phyloP scores from a whole-genome alignment of 2,888 invertebrate genomes.

The Malthinus seriepunctatus region DNA sequence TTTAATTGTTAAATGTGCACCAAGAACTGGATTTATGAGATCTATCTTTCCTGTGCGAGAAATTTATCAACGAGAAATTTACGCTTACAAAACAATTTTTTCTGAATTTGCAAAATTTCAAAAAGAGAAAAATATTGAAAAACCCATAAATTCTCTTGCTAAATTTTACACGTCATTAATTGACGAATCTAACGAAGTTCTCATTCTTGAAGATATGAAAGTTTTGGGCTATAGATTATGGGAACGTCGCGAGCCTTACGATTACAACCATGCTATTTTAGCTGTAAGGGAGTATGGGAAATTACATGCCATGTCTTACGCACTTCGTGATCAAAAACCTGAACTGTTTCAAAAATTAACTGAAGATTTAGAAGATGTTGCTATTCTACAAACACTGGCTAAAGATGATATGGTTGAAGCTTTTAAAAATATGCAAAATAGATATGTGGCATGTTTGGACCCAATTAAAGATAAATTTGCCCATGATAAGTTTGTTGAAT shows the following conservation, averaged over 20 bases:
- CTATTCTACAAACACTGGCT: no score
- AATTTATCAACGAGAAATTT: slow-evolving; percentile 39
- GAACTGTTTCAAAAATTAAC: slow-evolving; percentile 31
- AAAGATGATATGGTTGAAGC: no score
- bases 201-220: slow-evolving; percentile 39
- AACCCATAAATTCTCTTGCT: slow-evolving; percentile 28
- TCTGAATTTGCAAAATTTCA: slow-evolving; percentile 35
- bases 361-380: slow-evolving; percentile 7
- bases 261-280: slow-evolving; percentile 37
- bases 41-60: slow-evolving; percentile 32
- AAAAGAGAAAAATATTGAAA: slow-evolving; percentile 27
- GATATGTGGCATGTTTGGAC: neutral
- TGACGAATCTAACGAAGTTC: slow-evolving; percentile 30
- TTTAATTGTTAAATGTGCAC: slow-evolving; percentile 42
- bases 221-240: slow-evolving; percentile 21
- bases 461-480: neutral
- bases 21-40: slow-evolving; percentile 32
- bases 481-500: neutral
- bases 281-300: slow-evolving; percentile 39
- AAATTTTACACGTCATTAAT: slow-evolving; percentile 21
- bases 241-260: slow-evolving; percentile 29
- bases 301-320: slow-evolving; percentile 42
- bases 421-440: neutral
- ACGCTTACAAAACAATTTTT: slow-evolving; percentile 38
- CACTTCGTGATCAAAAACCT: slow-evolving; percentile 34